These are phyloP conservation scores for Megalurothrips usitatus DNA, from an alignment of 2,888 invertebrate genomes.

Conservation along the genomic window DNA sequence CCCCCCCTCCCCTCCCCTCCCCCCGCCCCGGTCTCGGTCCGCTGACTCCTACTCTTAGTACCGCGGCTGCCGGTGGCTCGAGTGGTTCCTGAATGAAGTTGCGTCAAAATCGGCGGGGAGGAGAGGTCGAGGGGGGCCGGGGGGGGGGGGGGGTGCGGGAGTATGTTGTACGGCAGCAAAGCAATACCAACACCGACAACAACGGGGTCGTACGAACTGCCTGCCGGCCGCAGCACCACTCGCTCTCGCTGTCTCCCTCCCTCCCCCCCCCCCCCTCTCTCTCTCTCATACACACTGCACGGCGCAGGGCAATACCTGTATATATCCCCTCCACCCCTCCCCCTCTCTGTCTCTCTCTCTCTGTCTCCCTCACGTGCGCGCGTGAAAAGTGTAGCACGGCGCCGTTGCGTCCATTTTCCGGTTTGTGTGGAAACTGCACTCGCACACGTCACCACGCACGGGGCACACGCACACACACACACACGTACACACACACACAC, in stretches of 20 bases:
- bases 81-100: too few species aligned
- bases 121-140: background rate
- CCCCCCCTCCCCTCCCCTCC: too few species aligned
- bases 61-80: too few species aligned
- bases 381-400: background rate
- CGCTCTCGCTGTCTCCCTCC: background rate
- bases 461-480: too few species aligned
- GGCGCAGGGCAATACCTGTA: too few species aligned
- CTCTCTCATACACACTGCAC: background rate
- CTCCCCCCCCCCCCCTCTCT: background rate
- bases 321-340: background rate
- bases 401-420: background rate
- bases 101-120: background rate
- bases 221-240: background rate
- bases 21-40: too few species aligned
- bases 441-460: too few species aligned
- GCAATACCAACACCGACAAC: too few species aligned
- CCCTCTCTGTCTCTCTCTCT: background rate
- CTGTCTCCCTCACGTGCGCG: background rate
- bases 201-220: too few species aligned
- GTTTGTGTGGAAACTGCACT: constrained; percentile 5
- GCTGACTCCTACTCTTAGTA: too few species aligned
- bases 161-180: background rate
- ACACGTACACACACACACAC: too few species aligned
- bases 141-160: background rate